Base-by-base conservation (phyloP, 2,797 vertebrate species). In the Gastrophryne carolinensis region DNA sequence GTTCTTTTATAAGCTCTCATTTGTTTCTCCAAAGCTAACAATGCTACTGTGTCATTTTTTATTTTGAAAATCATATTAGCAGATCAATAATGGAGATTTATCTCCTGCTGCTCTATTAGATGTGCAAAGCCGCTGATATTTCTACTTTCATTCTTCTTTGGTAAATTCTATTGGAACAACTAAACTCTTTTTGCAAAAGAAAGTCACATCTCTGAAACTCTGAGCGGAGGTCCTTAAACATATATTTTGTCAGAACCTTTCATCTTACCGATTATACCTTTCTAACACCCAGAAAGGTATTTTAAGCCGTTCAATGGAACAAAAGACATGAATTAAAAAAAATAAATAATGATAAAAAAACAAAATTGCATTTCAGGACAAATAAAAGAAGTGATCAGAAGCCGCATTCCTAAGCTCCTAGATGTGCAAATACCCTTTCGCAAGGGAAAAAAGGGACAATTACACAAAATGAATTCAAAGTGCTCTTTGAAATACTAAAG, bases 391-490 rank as follows among this genome's bases (percentile, higher is more conserved):
- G 52, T 65, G 61, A 78, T 71, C 58, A 64, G 37, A 44, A 52
- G 2, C 56, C 64, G 62, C 41, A 37, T 37, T 58, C 39, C 41
- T 57, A n/a, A 49, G 67, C 67, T 70, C 63, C 49, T 26, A 12
- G 30, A 13, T 1, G 73, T 26, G 21, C 17, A 13, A 19, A 21
- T 41, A 37, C 34, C 10, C 17, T 5, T 71, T 64, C 63, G 39
- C 49, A 19, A 41, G 21, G 12, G 37, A 49, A 53, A 70, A 60
- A 9, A 3, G n/a, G 41, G 32, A 78, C 75, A 78, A 66, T 78
- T 72, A 66, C 66, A 66, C 60, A 66, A 78, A 65, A n/a, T n/a
- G 52, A 57, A 66, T 72, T 78, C 66, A 78, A 78, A 78, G 60
- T 41, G 30, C 44, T 35, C 61, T 78, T 78, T 78, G 68, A 78